These are phyloP conservation scores for Parnassius glacialis DNA, from an alignment of 2,888 invertebrate genomes.

Conservation along the genomic window DNA sequence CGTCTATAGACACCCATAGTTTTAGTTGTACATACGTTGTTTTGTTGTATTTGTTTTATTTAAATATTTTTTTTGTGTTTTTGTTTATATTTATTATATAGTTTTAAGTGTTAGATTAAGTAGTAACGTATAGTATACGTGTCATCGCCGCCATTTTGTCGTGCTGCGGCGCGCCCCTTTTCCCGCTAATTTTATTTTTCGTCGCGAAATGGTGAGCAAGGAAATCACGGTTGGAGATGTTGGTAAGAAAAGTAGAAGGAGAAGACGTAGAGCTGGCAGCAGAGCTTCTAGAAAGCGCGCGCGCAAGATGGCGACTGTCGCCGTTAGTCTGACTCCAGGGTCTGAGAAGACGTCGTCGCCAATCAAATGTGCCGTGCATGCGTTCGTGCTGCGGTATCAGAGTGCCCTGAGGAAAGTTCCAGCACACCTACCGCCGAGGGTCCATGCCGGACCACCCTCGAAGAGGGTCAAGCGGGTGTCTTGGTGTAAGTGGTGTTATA, in stretches of 20 bases:
- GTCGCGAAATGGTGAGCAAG: conserved; percentile 53
- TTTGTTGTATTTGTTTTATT: conserved; percentile 35
- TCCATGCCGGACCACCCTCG: conserved; percentile 63
- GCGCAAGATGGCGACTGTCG: conserved; percentile 36
- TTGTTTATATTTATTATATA: conserved; percentile 31
- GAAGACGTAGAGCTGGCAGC: conserved; percentile 53
- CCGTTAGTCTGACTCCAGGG: background rate
- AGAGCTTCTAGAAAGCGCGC: conserved; percentile 51
- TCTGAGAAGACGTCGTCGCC: conserved; percentile 33
- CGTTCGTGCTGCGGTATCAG: conserved; percentile 64
- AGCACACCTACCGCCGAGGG: conserved; percentile 60
- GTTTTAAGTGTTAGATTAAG: conserved; percentile 35
- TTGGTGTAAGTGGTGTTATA: conserved; percentile 62
- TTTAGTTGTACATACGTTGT: conserved; percentile 24
- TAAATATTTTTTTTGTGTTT: conserved; percentile 28
- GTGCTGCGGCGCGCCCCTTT: conserved; percentile 34
- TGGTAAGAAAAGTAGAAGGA: conserved; percentile 53
- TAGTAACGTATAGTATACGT: conserved; percentile 27
- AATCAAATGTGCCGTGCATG: conserved; percentile 67
- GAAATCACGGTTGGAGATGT: conserved; percentile 47
- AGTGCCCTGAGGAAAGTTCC: conserved; percentile 67
- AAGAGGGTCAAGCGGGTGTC: conserved; percentile 72
- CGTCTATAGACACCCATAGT: conserved; percentile 19
- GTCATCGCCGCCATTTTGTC: conserved; percentile 61
- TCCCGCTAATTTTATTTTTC: background rate